Percentiles rank a stretch among this genome's conserved stretches.
Evolutionary conservation across 2,888 invertebrate species (phyloP).

Genomic region (Alloplasta piceator): DNA sequence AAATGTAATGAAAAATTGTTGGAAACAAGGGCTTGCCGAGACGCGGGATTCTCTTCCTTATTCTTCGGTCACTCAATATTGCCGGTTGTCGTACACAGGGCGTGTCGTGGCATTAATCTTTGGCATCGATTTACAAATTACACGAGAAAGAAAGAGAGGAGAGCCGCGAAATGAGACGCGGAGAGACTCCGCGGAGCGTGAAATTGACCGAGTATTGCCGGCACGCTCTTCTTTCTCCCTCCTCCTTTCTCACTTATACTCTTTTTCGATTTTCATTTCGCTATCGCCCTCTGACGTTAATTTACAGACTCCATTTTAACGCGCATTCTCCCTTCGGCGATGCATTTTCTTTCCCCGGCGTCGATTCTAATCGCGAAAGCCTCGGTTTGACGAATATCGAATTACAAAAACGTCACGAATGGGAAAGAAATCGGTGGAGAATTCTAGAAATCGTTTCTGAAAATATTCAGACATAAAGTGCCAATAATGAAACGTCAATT

Average conservation of each 20-base stretch:
- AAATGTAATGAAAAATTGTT: constrained; percentile 55
- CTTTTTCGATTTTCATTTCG: background rate
- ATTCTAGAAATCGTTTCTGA: too few species aligned
- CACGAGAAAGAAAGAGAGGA: constrained; percentile 49
- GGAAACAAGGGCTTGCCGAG: constrained; percentile 42
- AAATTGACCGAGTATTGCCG: constrained; percentile 69
- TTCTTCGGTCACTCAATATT: constrained; percentile 17
- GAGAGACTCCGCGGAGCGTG: constrained; percentile 66
- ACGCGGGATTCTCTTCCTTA: constrained; percentile 40
- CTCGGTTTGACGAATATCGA: background rate
- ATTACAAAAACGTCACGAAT: too few species aligned
- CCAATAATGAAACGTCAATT: too few species aligned
- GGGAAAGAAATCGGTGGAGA: too few species aligned
- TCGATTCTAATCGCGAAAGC: background rate
- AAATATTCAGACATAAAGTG: too few species aligned
- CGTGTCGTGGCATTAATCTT: constrained; percentile 70
- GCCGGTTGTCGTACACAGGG: constrained; percentile 59
- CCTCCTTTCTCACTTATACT: constrained; percentile 16
- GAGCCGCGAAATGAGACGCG: constrained; percentile 44
- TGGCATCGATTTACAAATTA: constrained; percentile 72
- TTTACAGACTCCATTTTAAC: constrained; percentile 7
- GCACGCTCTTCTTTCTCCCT: constrained; percentile 54
- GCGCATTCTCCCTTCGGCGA: background rate
- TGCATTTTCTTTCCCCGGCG: background rate
- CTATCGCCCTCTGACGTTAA: background rate